A percentile compares a stretch with the other conserved stretches of the same genome.
These are phyloP conservation scores for Drosophila mimica DNA, from an alignment of 2,888 invertebrate genomes.

Conservation along the genomic window DNA sequence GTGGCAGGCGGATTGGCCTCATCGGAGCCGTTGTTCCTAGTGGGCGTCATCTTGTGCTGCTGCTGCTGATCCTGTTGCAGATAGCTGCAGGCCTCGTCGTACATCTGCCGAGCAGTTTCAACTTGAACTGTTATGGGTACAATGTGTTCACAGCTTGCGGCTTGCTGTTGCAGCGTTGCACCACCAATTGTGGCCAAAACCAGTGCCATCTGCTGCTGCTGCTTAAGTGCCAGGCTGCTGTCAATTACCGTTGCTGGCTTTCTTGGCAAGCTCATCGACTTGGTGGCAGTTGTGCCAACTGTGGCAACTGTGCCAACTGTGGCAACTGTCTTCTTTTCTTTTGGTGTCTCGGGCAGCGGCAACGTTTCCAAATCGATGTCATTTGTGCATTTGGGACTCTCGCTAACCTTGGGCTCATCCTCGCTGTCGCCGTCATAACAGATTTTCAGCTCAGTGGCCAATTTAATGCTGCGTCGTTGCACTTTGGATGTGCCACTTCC, in stretches of 20 bases:
- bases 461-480: conserved; percentile 78
- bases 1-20: conserved; percentile 39
- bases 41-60: conserved; percentile 64
- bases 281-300: conserved; percentile 15
- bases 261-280: conserved; percentile 50
- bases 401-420: conserved; percentile 53
- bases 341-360: conserved; percentile 75
- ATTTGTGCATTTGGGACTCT: conserved; percentile 12
- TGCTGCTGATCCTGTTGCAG: conserved; percentile 72
- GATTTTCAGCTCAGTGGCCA: conserved; percentile 82
- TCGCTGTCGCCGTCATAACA: conserved; percentile 60
- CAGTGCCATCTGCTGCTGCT: conserved; percentile 73
- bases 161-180: conserved; percentile 1
- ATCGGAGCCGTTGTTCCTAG: conserved; percentile 34
- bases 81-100: conserved; percentile 80
- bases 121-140: conserved; percentile 71
- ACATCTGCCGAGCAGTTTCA: conserved; percentile 56
- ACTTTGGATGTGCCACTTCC: conserved; percentile 54
- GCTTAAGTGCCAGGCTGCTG: conserved; percentile 71
- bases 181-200: conserved; percentile 41
- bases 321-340: conserved; percentile 24
- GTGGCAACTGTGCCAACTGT: conserved; percentile 29
- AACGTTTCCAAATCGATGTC: conserved; percentile 73
- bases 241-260: conserved; percentile 57
- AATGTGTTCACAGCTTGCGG: conserved; percentile 36